phyloP scores from a whole-genome alignment of 2,113 vertebrate species.

The Rhineura floridana region DNA sequence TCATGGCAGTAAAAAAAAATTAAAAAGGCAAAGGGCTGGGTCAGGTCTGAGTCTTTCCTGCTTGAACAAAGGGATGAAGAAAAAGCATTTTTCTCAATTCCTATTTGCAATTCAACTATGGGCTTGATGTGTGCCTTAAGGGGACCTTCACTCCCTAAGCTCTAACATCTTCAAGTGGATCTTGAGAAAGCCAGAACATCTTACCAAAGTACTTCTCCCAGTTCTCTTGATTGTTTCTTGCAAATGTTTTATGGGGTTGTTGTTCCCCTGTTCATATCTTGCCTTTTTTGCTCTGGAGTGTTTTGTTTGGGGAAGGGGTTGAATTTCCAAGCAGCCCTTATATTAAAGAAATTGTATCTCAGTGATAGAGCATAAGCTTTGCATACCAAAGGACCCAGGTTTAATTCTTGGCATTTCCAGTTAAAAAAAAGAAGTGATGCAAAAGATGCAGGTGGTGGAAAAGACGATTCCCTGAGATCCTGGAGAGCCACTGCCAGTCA shows the following conservation, averaged over 20 bases:
- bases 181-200: constrained; percentile 24
- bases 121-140: not conserved
- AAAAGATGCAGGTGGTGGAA: not conserved
- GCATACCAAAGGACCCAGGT: not conserved
- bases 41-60: constrained; percentile 57
- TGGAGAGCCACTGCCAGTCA: not conserved
- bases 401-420: not conserved
- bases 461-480: too few relatives aligned
- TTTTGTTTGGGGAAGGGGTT: not conserved
- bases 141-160: constrained; percentile 34
- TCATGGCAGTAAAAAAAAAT: constrained; percentile 33
- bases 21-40: constrained; percentile 22
- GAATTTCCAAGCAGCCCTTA: not conserved
- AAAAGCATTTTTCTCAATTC: constrained; percentile 52
- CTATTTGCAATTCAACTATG: constrained; percentile 61
- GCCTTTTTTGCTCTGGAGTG: not conserved
- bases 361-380: not conserved
- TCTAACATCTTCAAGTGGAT: constrained; percentile 35
- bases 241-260: constrained; percentile 1
- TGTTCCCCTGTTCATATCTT: not conserved
- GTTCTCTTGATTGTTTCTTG: constrained; percentile 11
- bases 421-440: not conserved
- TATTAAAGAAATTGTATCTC: not conserved
- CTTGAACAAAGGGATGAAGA: constrained; percentile 58
- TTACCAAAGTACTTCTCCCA: constrained; percentile 1